phyloP scores from a whole-genome alignment of 2,797 vertebrate species.

The Acridotheres tristis region DNA sequence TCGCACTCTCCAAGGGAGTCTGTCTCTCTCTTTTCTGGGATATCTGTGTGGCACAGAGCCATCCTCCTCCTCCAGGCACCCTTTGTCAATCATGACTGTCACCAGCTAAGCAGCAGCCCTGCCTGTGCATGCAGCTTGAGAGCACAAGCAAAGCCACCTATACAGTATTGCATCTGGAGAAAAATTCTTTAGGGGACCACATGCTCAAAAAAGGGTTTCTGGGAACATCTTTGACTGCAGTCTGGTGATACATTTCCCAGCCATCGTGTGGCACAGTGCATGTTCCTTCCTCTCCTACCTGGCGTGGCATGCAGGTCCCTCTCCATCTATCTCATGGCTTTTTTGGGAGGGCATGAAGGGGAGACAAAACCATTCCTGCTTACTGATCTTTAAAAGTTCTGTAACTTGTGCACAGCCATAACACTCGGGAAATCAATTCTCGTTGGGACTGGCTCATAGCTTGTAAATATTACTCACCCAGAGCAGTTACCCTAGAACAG shows the following conservation, averaged over 20 bases:
- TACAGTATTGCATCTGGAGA: neutral
- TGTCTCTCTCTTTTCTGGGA: neutral
- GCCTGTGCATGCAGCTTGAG: neutral
- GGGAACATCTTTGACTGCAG: neutral
- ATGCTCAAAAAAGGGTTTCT: neutral
- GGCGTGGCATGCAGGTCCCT: neutral
- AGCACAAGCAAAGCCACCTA: neutral
- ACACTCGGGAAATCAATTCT: neutral
- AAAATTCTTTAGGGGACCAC: neutral
- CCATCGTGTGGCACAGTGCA: rapidly evolving
- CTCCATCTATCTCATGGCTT: neutral
- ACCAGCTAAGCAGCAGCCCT: neutral
- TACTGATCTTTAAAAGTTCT: rapidly evolving
- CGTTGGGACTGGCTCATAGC: neutral
- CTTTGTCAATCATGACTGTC: neutral
- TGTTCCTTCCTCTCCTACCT: neutral
- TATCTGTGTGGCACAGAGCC: neutral
- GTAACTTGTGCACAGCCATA: neutral
- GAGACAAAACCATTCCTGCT: neutral
- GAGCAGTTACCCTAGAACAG: neutral
- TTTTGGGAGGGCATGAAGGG: rapidly evolving
- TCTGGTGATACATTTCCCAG: neutral
- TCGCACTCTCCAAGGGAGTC: neutral
- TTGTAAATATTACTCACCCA: neutral
- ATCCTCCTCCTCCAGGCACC: neutral